phyloP scores from a whole-genome alignment of 2,797 vertebrate genomes.

The Caiman crocodilus region DNA sequence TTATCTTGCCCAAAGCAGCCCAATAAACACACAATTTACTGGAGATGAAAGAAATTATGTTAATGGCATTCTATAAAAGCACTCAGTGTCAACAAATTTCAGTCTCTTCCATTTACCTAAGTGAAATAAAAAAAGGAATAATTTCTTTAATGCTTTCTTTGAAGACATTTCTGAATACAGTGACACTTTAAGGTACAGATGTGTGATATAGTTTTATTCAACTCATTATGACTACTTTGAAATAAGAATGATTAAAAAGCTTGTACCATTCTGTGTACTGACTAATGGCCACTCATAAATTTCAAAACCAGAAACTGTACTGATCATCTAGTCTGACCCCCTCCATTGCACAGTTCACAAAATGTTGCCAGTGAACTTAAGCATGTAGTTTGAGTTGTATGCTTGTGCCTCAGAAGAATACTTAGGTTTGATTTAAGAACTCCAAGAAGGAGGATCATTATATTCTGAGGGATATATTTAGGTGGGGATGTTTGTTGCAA shows the following conservation, averaged over 20 bases:
- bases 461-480: too few species aligned
- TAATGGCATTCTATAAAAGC: conserved; percentile 61
- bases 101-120: conserved; percentile 59
- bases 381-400: not conserved
- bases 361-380: not conserved
- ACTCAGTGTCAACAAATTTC: conserved; percentile 51
- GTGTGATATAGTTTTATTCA: conserved; percentile 22
- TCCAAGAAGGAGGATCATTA: too few species aligned
- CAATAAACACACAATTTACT: conserved; percentile 44
- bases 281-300: fast-evolving
- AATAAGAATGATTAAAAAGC: conserved; percentile 26
- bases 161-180: conserved; percentile 2
- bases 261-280: not conserved
- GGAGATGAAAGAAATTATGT: conserved; percentile 48
- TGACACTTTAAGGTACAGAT: not conserved
- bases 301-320: not conserved
- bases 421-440: not conserved
- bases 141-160: conserved; percentile 42
- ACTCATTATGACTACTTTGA: conserved; percentile 19
- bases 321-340: not conserved
- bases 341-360: not conserved
- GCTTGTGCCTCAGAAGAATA: not conserved
- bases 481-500: too few species aligned
- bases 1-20: not conserved
- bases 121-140: not conserved